A percentile compares a stretch with the other conserved stretches of the same genome.
phyloP scores from a whole-genome alignment of 2,797 vertebrate genomes.

The Sylvilagus floridanus region DNA sequence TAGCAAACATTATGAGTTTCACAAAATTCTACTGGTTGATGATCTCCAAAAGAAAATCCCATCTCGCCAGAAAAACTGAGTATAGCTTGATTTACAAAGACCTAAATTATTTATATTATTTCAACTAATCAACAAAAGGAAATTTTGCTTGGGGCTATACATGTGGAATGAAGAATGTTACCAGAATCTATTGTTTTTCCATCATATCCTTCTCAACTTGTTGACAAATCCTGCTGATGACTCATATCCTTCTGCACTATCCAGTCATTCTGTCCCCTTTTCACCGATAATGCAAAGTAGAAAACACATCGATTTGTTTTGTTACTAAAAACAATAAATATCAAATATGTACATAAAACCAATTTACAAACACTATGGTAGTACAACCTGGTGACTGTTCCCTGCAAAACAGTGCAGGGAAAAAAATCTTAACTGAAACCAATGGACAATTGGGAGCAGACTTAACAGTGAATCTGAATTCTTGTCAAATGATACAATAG shows the following conservation, averaged over 20 bases:
- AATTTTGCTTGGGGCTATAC: slow-evolving; percentile 78
- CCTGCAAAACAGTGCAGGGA: not conserved
- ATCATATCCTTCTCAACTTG: slow-evolving; percentile 78
- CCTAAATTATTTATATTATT: slow-evolving; percentile 58
- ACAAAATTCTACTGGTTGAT: slow-evolving; percentile 59
- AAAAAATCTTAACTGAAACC: slow-evolving; percentile 12
- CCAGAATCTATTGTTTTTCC: slow-evolving; percentile 80
- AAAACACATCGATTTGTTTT: slow-evolving; percentile 75
- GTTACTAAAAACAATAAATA: slow-evolving; percentile 59
- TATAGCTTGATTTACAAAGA: slow-evolving; percentile 51
- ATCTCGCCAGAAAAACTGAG: slow-evolving; percentile 28
- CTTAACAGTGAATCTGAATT: slow-evolving; percentile 55
- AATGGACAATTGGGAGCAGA: not conserved
- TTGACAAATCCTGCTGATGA: slow-evolving; percentile 85
- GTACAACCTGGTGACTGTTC: not conserved
- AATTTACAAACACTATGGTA: slow-evolving; percentile 49
- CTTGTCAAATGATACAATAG: slow-evolving; percentile 79
- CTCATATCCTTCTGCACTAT: slow-evolving; percentile 86
- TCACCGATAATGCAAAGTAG: slow-evolving; percentile 61
- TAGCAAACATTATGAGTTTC: slow-evolving; percentile 39
- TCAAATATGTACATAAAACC: not conserved
- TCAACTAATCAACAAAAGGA: slow-evolving; percentile 70
- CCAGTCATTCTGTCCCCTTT: slow-evolving; percentile 42
- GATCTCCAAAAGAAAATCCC: slow-evolving; percentile 54
- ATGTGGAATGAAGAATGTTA: slow-evolving; percentile 82